Percentiles rank a stretch among this genome's conserved stretches.
phyloP scores from a whole-genome alignment of 64 coral and sea anemone species.

The Orbicella faveolata region DNA sequence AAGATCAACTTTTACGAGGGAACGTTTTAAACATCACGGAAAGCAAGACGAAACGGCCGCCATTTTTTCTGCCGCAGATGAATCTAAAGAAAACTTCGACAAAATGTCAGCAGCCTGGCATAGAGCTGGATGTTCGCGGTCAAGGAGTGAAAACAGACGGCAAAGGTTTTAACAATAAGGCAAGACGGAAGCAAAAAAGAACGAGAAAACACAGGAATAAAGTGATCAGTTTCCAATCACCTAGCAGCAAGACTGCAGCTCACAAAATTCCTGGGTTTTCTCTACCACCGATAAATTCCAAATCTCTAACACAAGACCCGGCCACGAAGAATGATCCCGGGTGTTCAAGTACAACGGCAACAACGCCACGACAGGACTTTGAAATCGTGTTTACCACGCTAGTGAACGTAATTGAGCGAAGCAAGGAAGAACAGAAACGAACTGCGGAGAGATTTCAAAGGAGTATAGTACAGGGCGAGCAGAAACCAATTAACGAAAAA shows the following conservation, averaged over 20 bases:
- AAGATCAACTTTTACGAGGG: neutral
- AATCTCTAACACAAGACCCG: neutral
- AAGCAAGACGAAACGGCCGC: neutral
- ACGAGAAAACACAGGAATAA: neutral
- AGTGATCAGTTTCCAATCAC: neutral
- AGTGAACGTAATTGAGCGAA: constrained; percentile 15
- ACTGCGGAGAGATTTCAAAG: constrained; percentile 1
- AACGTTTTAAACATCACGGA: neutral
- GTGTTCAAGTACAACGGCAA: neutral
- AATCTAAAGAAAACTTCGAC: neutral
- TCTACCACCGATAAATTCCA: constrained; percentile 2
- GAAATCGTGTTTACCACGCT: neutral
- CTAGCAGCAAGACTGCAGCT: neutral
- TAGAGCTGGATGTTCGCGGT: constrained; percentile 22
- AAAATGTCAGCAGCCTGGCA: neutral
- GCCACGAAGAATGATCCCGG: neutral
- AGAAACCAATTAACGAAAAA: constrained; percentile 30
- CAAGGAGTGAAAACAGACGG: neutral
- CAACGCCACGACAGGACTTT: neutral
- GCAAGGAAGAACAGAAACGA: neutral
- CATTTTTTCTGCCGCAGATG: constrained; percentile 14
- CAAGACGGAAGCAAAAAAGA: neutral
- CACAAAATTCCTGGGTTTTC: neutral
- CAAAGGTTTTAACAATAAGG: neutral
- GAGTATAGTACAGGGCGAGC: constrained; percentile 2